These are phyloP conservation scores for Andricus grossulariae DNA, from an alignment of 1,140 invertebrate genomes.

Conservation along the genomic window DNA sequence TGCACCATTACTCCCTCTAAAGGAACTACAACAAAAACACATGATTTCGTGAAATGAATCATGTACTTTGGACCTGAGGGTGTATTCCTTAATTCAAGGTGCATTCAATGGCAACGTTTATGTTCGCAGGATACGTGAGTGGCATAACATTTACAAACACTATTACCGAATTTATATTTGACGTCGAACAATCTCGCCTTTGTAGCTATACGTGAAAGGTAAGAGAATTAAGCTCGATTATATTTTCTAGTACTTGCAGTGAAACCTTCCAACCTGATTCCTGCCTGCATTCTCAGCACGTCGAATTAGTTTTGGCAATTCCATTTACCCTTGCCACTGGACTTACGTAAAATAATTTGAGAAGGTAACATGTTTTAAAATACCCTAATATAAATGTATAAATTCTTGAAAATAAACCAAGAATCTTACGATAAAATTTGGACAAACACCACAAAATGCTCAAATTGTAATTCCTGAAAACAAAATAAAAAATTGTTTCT, in stretches of 20 bases:
- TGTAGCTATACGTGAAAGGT: constrained; percentile 16
- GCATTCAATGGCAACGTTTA: constrained; percentile 20
- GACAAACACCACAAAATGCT: too few species aligned
- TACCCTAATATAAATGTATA: too few species aligned
- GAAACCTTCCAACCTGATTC: constrained; percentile 3
- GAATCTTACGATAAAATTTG: too few species aligned
- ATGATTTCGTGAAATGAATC: constrained; percentile 8
- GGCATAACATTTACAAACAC: constrained; percentile 8
- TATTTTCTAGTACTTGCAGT: constrained; percentile 16
- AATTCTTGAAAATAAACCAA: too few species aligned
- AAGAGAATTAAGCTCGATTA: constrained; percentile 30
- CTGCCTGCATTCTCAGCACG: constrained; percentile 2
- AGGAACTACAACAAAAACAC: too few species aligned
- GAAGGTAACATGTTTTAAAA: too few species aligned
- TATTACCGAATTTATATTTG: constrained; percentile 22
- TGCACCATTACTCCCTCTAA: not conserved
- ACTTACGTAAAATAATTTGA: too few species aligned
- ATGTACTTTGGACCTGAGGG: not conserved
- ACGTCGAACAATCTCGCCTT: constrained; percentile 21
- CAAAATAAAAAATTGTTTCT: too few species aligned
- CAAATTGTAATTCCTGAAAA: too few species aligned
- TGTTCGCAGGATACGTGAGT: constrained; percentile 8
- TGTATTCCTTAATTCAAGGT: constrained; percentile 21
- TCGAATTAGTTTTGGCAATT: constrained; percentile 18
- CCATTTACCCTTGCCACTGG: constrained; percentile 3